A percentile compares a stretch with the other conserved stretches of the same genome.
These are phyloP conservation scores for Sebastes fasciatus DNA, from an alignment of 2,113 vertebrate species.

Conservation along the genomic window DNA sequence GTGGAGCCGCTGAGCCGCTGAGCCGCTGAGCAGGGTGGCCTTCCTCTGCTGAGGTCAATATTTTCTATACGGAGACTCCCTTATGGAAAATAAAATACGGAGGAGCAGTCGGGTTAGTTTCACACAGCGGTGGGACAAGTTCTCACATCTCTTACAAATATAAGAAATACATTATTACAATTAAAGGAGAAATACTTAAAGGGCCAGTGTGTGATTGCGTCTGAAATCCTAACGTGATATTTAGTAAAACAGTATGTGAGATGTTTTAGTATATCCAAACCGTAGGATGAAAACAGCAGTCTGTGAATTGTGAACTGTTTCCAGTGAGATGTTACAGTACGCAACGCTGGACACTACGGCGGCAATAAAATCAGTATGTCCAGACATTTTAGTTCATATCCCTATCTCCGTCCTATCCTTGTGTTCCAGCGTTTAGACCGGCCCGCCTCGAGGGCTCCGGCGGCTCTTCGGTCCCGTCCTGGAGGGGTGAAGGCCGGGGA, in stretches of 20 bases:
- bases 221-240: too few relatives aligned
- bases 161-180: too few relatives aligned
- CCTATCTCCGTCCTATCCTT: background rate
- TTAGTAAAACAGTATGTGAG: too few relatives aligned
- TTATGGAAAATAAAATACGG: slow-evolving; percentile 9
- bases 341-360: too few relatives aligned
- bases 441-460: slow-evolving; percentile 16
- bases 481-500: slow-evolving; percentile 78
- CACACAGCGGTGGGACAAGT: background rate
- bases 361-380: too few relatives aligned
- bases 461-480: background rate
- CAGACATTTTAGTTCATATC: background rate
- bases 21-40: slow-evolving; percentile 4
- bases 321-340: too few relatives aligned
- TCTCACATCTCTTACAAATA: too few relatives aligned
- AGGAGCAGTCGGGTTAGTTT: background rate
- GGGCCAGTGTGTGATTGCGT: too few relatives aligned
- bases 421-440: slow-evolving; percentile 73
- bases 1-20: slow-evolving; percentile 4
- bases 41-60: background rate
- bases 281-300: too few relatives aligned
- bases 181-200: too few relatives aligned
- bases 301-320: too few relatives aligned
- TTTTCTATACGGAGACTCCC: slow-evolving; percentile 52
- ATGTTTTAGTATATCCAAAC: too few relatives aligned